A percentile compares a stretch with the other conserved stretches of the same genome.
These are phyloP conservation scores for Hemibagrus wyckioides DNA, from an alignment of 2,113 vertebrate genomes.

Conservation along the genomic window DNA sequence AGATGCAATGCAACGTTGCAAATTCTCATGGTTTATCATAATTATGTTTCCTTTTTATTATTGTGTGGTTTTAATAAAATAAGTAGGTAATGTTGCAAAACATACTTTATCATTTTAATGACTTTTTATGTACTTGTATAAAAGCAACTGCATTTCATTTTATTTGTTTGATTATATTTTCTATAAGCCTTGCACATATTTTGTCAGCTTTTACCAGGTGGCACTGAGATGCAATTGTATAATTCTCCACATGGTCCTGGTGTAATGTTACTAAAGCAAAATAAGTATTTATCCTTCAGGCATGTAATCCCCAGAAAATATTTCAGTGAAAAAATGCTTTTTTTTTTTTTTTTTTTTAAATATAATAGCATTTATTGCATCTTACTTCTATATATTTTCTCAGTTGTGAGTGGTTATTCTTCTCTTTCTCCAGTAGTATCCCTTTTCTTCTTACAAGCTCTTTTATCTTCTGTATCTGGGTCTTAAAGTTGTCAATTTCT, in stretches of 20 bases:
- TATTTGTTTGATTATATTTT: not conserved
- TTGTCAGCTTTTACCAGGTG: not conserved
- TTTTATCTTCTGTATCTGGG: constrained; percentile 46
- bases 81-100: not conserved
- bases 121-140: not conserved
- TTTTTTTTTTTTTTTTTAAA: not conserved
- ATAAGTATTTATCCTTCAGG: not conserved
- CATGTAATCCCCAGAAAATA: not conserved
- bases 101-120: not conserved
- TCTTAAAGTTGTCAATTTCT: constrained; percentile 56
- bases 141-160: not conserved
- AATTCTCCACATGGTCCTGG: not conserved
- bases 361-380: not conserved
- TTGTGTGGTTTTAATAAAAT: not conserved
- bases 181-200: not conserved
- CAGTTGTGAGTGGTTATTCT: constrained; percentile 55
- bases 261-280: not conserved
- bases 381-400: constrained; percentile 69
- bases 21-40: not conserved
- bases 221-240: not conserved
- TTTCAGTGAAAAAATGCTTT: too few relatives aligned
- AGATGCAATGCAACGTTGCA: not conserved
- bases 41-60: not conserved
- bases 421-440: constrained; percentile 55
- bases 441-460: constrained; percentile 41